A percentile compares a stretch with the other conserved stretches of the same genome.
These are phyloP conservation scores for Allolobophora icterica DNA, from an alignment of 2,888 invertebrate genomes.

Conservation along the genomic window DNA sequence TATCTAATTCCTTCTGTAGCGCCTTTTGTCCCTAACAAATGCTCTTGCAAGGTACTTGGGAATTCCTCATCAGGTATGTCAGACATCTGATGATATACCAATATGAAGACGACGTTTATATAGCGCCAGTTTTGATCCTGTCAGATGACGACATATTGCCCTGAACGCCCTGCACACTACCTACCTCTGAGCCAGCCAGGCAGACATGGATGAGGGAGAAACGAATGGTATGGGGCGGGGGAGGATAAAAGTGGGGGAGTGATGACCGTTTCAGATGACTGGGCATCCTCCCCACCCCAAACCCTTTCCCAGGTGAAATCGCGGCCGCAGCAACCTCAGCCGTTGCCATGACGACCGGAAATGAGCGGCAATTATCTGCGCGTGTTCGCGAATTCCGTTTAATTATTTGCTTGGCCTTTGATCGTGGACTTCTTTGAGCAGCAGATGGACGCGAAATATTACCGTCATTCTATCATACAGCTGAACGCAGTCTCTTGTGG, in stretches of 20 bases:
- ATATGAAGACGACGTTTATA: too few relatives aligned
- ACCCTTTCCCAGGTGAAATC: neutral
- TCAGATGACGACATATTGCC: too few relatives aligned
- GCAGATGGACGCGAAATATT: constrained; percentile 1
- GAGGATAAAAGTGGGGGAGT: neutral
- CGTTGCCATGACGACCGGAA: constrained; percentile 17
- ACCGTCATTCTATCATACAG: neutral
- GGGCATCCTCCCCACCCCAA: neutral
- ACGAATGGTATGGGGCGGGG: neutral
- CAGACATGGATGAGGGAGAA: neutral
- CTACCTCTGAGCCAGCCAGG: too few relatives aligned
- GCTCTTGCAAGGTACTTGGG: too few relatives aligned
- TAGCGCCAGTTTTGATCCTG: too few relatives aligned
- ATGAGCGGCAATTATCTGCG: neutral
- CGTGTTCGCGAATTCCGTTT: neutral
- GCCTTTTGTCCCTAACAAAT: too few relatives aligned
- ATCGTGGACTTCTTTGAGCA: neutral
- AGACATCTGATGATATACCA: too few relatives aligned
- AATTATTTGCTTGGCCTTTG: neutral
- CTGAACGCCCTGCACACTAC: too few relatives aligned
- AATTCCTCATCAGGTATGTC: too few relatives aligned
- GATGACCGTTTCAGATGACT: neutral
- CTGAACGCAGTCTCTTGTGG: neutral
- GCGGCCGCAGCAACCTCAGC: neutral
- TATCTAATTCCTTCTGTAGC: too few relatives aligned